These are phyloP conservation scores for Fissipunctia ypsillon DNA, from an alignment of 2,888 invertebrate genomes.

Conservation along the genomic window DNA sequence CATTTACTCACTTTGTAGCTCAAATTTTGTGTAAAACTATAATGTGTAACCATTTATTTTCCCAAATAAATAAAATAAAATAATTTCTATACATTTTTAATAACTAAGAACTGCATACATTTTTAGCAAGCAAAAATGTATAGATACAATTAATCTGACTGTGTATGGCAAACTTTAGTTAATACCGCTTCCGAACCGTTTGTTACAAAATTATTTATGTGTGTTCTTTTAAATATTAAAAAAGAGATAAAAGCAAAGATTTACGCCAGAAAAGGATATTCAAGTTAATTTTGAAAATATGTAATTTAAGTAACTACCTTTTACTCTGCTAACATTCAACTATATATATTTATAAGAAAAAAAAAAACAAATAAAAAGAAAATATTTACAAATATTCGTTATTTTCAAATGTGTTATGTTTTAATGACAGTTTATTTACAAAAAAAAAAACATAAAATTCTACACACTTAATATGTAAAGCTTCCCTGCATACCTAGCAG, in stretches of 20 bases:
- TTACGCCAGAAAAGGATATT: conserved; percentile 35
- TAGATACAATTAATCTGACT: not conserved
- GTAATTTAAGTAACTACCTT: not conserved
- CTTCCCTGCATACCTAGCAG: conserved; percentile 41
- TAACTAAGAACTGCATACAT: not conserved
- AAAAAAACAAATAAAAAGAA: not conserved
- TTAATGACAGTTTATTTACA: conserved; percentile 46
- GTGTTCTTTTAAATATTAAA: conserved; percentile 9
- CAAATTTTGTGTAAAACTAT: too few species aligned
- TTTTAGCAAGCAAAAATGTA: not conserved
- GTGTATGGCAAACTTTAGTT: conserved; percentile 4
- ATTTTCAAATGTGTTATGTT: conserved; percentile 27
- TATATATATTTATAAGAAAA: not conserved
- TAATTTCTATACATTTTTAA: not conserved
- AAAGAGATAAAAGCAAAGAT: conserved; percentile 33
- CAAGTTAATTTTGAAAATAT: conserved; percentile 38
- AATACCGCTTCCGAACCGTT: conserved; percentile 13
- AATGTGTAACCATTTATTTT: not conserved
- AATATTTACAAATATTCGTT: conserved; percentile 32
- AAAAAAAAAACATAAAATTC: not conserved
- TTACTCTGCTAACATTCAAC: not conserved
- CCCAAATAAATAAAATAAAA: not conserved
- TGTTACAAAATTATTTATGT: conserved; percentile 11
- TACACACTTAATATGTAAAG: conserved; percentile 32
- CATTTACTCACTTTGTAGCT: not conserved